Conservation (phyloP, 2,113 vertebrate species). For the Chlamydotis undulata region DNA sequence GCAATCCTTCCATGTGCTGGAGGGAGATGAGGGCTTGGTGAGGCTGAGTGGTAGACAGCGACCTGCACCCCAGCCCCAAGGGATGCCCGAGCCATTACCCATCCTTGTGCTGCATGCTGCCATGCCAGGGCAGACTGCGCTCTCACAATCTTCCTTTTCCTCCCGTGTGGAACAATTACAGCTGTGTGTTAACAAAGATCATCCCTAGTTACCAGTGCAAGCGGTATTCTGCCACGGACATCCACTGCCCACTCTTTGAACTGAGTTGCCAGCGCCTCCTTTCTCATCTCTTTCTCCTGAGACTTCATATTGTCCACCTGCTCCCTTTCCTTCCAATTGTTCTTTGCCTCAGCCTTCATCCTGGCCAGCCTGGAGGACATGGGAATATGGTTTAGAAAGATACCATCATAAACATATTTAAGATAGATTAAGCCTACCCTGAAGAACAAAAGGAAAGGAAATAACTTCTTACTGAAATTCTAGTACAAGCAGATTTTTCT, state of each 20-base stretch:
- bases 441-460: constrained; percentile 6
- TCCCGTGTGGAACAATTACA: neutral
- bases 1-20: neutral
- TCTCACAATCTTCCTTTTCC: neutral
- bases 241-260: constrained; percentile 72
- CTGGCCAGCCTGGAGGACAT: constrained; percentile 59
- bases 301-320: constrained; percentile 26
- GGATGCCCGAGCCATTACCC: neutral
- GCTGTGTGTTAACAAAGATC: neutral
- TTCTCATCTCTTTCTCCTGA: constrained; percentile 42
- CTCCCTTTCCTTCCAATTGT: constrained; percentile 52
- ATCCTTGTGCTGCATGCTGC: neutral
- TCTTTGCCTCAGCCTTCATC: constrained; percentile 66
- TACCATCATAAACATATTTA: neutral
- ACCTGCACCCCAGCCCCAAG: neutral
- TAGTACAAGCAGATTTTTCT: neutral
- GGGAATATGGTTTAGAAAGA: constrained; percentile 15
- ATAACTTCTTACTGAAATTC: neutral
- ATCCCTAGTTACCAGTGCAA: constrained; percentile 67
- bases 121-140: neutral
- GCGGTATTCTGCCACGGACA: constrained; percentile 42
- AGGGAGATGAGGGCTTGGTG: too few species aligned
- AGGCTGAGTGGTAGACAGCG: too few species aligned
- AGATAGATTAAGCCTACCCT: neutral
- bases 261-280: constrained; percentile 57